Evolutionary conservation across 2,797 vertebrate genomes (phyloP).

Genomic region (Channallabes apus): DNA sequence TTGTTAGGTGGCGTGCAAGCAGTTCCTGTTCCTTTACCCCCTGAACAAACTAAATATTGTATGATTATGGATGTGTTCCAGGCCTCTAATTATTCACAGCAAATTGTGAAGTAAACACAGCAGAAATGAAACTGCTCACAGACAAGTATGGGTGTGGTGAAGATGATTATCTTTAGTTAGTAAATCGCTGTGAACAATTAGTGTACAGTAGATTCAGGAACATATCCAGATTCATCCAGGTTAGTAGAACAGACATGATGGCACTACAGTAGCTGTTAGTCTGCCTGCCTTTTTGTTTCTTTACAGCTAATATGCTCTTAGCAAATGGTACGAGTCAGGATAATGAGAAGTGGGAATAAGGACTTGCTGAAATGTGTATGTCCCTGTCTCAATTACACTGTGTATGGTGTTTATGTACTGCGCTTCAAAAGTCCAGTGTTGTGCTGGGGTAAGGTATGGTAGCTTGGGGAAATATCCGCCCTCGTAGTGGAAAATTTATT

Average conservation of each 20-base stretch:
- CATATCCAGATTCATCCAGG: background rate
- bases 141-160: background rate
- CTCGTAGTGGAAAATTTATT: constrained; percentile 47
- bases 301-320: background rate
- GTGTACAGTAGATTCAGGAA: background rate
- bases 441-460: constrained; percentile 3
- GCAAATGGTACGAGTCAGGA: background rate
- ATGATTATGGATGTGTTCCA: background rate
- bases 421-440: background rate
- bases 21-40: background rate
- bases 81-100: constrained; percentile 1
- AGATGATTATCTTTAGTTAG: constrained; percentile 9
- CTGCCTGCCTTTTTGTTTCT: constrained; percentile 14
- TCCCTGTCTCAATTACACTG: background rate
- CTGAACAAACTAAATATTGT: background rate
- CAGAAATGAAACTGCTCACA: background rate
- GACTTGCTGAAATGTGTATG: constrained; percentile 1
- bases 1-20: background rate
- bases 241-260: background rate
- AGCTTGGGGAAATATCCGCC: constrained; percentile 34
- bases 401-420: background rate
- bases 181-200: too few species aligned
- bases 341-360: constrained; percentile 11
- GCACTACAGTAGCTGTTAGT: background rate
- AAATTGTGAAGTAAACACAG: background rate